phyloP scores from a whole-genome alignment of 2,113 vertebrate species.

The Eulemur macaco region DNA sequence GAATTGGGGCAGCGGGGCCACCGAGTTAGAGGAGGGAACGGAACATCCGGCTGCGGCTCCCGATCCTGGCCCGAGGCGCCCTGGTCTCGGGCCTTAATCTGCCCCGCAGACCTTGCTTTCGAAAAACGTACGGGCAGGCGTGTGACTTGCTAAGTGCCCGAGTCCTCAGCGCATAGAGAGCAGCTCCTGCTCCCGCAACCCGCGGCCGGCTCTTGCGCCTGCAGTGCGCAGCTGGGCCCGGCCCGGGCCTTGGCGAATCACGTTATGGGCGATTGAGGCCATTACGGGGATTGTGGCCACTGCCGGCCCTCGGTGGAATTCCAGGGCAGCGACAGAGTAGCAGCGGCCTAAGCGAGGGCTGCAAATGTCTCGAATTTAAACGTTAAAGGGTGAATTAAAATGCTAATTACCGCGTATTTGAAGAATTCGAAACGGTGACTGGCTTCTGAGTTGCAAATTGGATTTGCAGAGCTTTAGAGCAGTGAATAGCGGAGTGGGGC shows the following conservation, averaged over 20 bases:
- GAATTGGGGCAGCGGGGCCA: constrained; percentile 70
- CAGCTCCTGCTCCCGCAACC: not conserved
- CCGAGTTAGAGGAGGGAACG: constrained; percentile 59
- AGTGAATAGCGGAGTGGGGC: constrained; percentile 85
- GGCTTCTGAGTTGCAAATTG: constrained; percentile 96
- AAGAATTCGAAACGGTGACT: constrained; percentile 91
- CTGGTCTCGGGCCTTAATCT: not conserved
- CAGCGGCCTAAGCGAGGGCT: constrained; percentile 72
- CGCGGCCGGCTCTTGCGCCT: constrained; percentile 50
- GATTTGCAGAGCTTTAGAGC: constrained; percentile 93
- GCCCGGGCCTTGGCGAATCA: constrained; percentile 31
- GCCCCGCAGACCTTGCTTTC: not conserved
- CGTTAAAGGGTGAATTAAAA: constrained; percentile 92
- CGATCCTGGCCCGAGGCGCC: not conserved
- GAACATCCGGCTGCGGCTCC: constrained; percentile 55
- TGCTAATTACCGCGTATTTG: constrained; percentile 92
- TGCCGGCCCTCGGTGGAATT: constrained; percentile 38
- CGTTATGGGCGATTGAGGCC: constrained; percentile 53
- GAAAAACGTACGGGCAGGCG: not conserved
- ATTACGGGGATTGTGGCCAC: constrained; percentile 11
- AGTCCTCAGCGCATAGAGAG: fast-evolving
- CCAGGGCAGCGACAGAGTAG: constrained; percentile 61
- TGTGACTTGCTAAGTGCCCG: not conserved
- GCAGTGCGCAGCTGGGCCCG: constrained; percentile 29
- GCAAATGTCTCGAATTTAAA: constrained; percentile 85